Evolutionary conservation across 2,113 vertebrate species (phyloP).

Genomic region (Myotis davidii): DNA sequence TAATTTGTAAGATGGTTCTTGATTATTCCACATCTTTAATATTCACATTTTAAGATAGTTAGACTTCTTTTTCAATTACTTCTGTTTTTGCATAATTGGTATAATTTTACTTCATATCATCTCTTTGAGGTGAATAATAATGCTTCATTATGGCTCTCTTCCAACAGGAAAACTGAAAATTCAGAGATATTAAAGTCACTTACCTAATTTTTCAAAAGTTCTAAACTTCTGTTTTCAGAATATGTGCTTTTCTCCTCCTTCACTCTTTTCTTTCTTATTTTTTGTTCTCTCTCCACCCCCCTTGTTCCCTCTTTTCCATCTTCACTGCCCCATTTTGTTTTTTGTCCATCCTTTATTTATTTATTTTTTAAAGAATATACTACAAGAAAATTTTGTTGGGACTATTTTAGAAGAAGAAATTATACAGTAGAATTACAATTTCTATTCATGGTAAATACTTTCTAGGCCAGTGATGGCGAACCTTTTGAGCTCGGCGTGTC

Average conservation of each 20-base stretch:
- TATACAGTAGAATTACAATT: background rate
- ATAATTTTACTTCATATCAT: conserved; percentile 50
- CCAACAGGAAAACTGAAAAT: background rate
- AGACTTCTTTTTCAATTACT: conserved; percentile 40
- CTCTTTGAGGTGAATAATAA: conserved; percentile 47
- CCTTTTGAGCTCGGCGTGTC: too few species aligned
- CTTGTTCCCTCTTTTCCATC: background rate
- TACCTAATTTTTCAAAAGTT: background rate
- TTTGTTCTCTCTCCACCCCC: background rate
- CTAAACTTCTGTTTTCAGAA: background rate
- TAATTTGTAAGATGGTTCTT: conserved; percentile 67
- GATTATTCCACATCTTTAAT: conserved; percentile 66
- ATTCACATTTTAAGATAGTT: conserved; percentile 61
- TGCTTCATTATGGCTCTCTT: background rate
- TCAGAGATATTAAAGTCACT: background rate
- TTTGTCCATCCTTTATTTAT: background rate
- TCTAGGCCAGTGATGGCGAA: background rate
- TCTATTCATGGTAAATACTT: background rate
- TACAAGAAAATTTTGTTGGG: background rate
- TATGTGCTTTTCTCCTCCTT: background rate
- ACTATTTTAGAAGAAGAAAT: background rate
- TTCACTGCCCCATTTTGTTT: background rate
- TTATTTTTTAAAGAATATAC: background rate
- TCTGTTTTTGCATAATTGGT: conserved; percentile 68
- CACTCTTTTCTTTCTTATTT: background rate